Base-by-base conservation (phyloP, 1,140 invertebrate genomes). In the Diplogasteroides magnus region DNA sequence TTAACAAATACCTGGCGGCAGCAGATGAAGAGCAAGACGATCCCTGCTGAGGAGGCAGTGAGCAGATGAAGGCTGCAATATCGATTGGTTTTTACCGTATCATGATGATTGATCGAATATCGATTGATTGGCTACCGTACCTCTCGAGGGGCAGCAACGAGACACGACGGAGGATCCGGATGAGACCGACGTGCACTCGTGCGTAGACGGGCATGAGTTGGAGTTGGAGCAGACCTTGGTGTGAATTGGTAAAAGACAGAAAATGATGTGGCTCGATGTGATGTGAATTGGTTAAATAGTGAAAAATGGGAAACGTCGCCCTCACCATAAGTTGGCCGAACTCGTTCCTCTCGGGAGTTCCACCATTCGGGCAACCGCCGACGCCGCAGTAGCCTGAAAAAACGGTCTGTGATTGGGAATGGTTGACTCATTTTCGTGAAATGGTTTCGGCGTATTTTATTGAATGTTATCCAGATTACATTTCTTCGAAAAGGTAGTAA, bases 291-390 rank as follows among this genome's bases (percentile, higher is more conserved):
- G n/a, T n/a, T n/a, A n/a, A n/a, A n/a, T n/a, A n/a, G n/a, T n/a
- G n/a, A n/a, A n/a, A n/a, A n/a, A n/a, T n/a, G n/a, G n/a, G n/a
- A n/a, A n/a, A n/a, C n/a, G n/a, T n/a, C n/a, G n/a, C n/a, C n/a
- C n/a, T n/a, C n/a, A n/a, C n/a, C 74, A 81, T 82, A 11, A 81
- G 65, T 61, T 81, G 79, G 2, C 79, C 79, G 67, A 82, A 81
- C 61, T 81, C 80, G 68, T 81, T 82, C 13, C 80, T 57, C 59
- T 81, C 80, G 0, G 79, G 79, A n/a, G 77, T 80, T 48, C 79
- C 79, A 14, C 79, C 79, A 61, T 82, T 81, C 23, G 80, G 80
- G 68, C 79, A 81, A n/a, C 80, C 80, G 26, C 77, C 78, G 26
- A 79, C 78, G 23, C 78, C 78, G 59, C 78, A 80, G 57, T 80